Base-by-base conservation (phyloP, 2,113 vertebrate species). In the Candoia aspera region DNA sequence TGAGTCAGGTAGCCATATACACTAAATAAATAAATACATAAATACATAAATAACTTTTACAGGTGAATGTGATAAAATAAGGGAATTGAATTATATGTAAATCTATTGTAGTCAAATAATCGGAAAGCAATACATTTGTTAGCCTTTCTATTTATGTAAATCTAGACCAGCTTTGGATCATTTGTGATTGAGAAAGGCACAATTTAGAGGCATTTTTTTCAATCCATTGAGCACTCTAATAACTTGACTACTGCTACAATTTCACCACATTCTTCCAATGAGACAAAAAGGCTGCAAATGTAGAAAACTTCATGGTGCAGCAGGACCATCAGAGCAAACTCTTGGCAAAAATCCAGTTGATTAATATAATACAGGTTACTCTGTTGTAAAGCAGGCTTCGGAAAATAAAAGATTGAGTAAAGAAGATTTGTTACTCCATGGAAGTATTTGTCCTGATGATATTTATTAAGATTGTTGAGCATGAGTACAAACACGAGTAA, bases 331-430 rank as follows among this genome's bases (percentile, higher is more conserved):
- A 24, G 10, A 86, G 46, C n/a, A n/a, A n/a, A n/a, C n/a, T n/a
- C n/a, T 68, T 95, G 57, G 29, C n/a, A 49, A 86, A 91, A 84
- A 91, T 9, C 0, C 24, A 89, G 15, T 29, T 54, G 19, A 59
- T 83, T 91, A 84, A 33, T 49, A 64, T 90, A 86, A 85, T 73
- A 19, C 15, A 91, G 89, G 19, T 73, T 90, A 57, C 89, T 58
- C n/a, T 29, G 13, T 62, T 26, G 89, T 92, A 86, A 6, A 11
- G n/a, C 3, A 58, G 84, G 59, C 53, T 88, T 42, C 1, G 92
- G 55, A 42, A 90, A 93, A 90, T 0, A 83, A 3, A 53, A 89
- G 0, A 88, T 29, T 57, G 26, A 94, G 62, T 84, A 90, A 93
- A 42, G n/a, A 86, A 79, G 6, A 95, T 68, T 57, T 90, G 90